Evolutionary conservation across 2,113 vertebrate genomes (phyloP).

Genomic region (Poeciliopsis occidentalis): DNA sequence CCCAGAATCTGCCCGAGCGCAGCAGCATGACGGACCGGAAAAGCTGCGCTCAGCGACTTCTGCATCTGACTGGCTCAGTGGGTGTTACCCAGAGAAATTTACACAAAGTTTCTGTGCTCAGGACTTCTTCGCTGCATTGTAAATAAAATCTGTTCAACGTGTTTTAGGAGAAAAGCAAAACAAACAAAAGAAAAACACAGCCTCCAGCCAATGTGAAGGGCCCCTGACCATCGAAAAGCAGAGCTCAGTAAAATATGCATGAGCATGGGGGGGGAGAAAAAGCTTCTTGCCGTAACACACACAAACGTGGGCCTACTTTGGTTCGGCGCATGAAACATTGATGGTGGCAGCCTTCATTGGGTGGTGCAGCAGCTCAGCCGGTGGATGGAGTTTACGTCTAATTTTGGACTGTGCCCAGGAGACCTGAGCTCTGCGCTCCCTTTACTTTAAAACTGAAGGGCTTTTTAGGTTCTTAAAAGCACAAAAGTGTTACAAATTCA

Average conservation of each 20-base stretch:
- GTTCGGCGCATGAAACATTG: conserved; percentile 67
- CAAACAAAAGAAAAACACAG: conserved; percentile 5
- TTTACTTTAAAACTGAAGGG: background rate
- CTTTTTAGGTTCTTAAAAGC: background rate
- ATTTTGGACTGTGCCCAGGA: conserved; percentile 58
- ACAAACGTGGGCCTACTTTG: conserved; percentile 47
- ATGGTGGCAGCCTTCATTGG: conserved; percentile 39
- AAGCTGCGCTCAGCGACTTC: conserved; percentile 5
- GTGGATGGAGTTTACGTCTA: conserved; percentile 64
- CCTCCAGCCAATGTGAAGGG: conserved; percentile 22
- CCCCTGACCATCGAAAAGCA: conserved; percentile 63
- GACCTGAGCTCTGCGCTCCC: conserved; percentile 22
- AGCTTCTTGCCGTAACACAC: conserved; percentile 49
- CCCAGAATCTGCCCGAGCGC: conserved; percentile 30
- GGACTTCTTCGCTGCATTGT: background rate
- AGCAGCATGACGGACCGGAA: conserved; percentile 25
- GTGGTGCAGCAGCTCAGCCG: conserved; percentile 14
- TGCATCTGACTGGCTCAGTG: background rate
- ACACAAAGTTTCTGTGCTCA: background rate
- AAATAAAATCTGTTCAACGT: background rate
- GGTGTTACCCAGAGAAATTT: background rate
- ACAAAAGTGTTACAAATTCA: too few relatives aligned
- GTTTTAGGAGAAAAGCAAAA: background rate
- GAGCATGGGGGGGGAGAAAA: conserved; percentile 35
- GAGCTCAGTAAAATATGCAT: conserved; percentile 71